Evolutionary conservation across 2,113 vertebrate species (phyloP), one percentile per base, ranked within the genome.

Genomic region (Mungos mungo): DNA sequence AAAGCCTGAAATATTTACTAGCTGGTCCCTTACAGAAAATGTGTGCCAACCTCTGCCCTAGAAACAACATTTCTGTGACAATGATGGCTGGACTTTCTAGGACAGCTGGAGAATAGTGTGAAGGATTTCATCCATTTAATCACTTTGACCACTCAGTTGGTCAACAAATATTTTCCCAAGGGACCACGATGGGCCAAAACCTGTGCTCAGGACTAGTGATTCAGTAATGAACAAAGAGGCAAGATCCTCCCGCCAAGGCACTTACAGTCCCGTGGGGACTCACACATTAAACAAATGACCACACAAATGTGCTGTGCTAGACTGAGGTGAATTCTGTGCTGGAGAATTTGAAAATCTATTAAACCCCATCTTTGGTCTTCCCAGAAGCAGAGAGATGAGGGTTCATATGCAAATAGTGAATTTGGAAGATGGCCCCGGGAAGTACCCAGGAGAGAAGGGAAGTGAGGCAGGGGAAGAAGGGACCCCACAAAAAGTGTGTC

Each of bases 171-270:
- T 16, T 81, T 65, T 76, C 33, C 66, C 54, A 69, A 69, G n/a
- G 68, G 77, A 69, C 4, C 1, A 0, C 45, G 38, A 25, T 2
- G 31, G 25, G 35, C 15, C 35, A 25, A 60, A 47, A 81, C 66
- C 27, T 1, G 23, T 41, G 69, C 65, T 92, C 33, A 45, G n/a
- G 27, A 27, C 33, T 81, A 13, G 50, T 35, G 10, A 57, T 23
- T 81, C 38, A 9, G 29, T 31, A 52, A 60, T 27, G 38, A 88
- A 16, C 60, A 57, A 27, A 81, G 69, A 80, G 63, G 15, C 38
- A 15, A 0, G 0, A 19, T 50, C 38, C n/a, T 41, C 29, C 85
- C 1, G 0, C 38, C 31, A 29, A 68, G 65, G 31, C 8, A 7
- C 71, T 68, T 52, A 5, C 3, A 35, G 27, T 25, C 89, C 74